Conservation (phyloP, 2,113 vertebrate genomes). For the Chaetura pelagica region DNA sequence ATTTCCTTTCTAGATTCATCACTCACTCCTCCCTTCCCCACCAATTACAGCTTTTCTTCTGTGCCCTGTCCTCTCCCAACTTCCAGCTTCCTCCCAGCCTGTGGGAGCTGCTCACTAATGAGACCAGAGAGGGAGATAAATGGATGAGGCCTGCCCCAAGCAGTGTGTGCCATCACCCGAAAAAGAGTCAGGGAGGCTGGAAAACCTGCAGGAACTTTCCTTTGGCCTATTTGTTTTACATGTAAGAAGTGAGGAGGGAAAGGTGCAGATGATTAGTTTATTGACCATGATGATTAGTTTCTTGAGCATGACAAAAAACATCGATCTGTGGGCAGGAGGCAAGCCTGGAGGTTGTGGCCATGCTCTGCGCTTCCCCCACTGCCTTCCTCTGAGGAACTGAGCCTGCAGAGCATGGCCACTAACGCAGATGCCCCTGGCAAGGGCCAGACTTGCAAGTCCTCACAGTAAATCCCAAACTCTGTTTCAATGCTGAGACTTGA, state of each 20-base stretch:
- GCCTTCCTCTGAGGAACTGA: not conserved
- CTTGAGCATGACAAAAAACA: not conserved
- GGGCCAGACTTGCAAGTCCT: not conserved
- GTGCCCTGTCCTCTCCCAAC: not conserved
- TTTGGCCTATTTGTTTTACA: not conserved
- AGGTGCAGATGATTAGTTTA: not conserved
- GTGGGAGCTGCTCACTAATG: constrained; percentile 1
- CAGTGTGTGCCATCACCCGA: not conserved
- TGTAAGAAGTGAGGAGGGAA: not conserved
- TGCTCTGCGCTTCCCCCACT: not conserved
- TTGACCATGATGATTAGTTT: not conserved
- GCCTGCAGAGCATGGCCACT: not conserved
- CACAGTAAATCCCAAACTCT: not conserved
- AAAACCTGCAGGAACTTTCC: not conserved
- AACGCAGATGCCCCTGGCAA: accelerated
- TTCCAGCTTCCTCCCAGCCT: not conserved
- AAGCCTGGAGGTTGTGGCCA: not conserved
- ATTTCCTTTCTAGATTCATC: not conserved
- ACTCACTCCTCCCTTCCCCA: not conserved
- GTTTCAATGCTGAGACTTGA: not conserved
- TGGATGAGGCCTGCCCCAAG: not conserved
- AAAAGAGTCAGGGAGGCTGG: not conserved
- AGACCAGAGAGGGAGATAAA: not conserved
- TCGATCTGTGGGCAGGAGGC: accelerated
- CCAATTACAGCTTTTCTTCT: constrained; percentile 4